These are phyloP conservation scores for Gambusia holbrooki DNA, from an alignment of 2,113 vertebrate species.

Conservation along the genomic window DNA sequence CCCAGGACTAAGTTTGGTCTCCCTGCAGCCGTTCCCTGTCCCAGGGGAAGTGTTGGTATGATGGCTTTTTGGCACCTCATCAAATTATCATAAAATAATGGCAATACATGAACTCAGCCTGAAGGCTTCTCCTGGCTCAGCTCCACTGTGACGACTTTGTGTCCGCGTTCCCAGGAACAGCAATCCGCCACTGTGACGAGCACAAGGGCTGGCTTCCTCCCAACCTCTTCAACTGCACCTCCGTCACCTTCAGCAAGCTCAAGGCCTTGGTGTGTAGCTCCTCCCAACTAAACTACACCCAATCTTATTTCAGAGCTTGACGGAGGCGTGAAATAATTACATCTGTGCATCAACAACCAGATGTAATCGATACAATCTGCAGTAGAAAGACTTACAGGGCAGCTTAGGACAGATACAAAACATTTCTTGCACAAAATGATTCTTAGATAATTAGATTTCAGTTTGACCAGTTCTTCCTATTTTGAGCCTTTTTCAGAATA, in stretches of 20 bases:
- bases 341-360: not conserved
- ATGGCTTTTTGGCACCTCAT: slow-evolving; percentile 41
- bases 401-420: too few species aligned
- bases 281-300: not conserved
- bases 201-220: slow-evolving; percentile 95
- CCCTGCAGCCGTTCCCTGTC: slow-evolving; percentile 91
- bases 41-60: slow-evolving; percentile 90
- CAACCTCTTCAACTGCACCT: slow-evolving; percentile 94
- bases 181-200: slow-evolving; percentile 94
- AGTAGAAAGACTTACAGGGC: too few species aligned
- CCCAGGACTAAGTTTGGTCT: slow-evolving; percentile 94
- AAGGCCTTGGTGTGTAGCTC: slow-evolving; percentile 84
- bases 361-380: not conserved
- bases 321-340: not conserved
- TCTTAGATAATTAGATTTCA: too few species aligned
- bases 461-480: too few species aligned
- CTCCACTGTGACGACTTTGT: slow-evolving; percentile 9
- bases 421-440: too few species aligned
- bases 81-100: slow-evolving; percentile 69
- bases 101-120: slow-evolving; percentile 50
- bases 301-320: not conserved
- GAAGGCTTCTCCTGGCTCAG: slow-evolving; percentile 36
- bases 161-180: slow-evolving; percentile 81
- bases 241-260: slow-evolving; percentile 87
- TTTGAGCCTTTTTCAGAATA: too few species aligned